A percentile compares a stretch with the other conserved stretches of the same genome.
Conservation (phyloP, 1,140 invertebrate genomes). For the Caenorhabditis inopinata region DNA sequence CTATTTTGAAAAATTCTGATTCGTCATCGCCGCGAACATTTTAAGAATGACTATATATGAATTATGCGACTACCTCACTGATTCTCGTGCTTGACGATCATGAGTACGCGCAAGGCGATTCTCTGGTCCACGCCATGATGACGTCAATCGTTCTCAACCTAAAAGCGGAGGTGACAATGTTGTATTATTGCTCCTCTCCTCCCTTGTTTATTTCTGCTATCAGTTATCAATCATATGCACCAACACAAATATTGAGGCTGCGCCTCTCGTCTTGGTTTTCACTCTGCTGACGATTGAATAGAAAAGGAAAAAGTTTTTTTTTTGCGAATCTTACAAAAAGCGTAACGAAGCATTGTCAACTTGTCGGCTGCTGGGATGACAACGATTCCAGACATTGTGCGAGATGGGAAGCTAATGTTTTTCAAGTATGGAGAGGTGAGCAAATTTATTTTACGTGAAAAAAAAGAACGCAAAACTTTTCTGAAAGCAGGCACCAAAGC, state of each 20-base stretch:
- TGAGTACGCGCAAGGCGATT: neutral
- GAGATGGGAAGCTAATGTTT: neutral
- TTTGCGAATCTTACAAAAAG: neutral
- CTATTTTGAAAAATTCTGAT: too few relatives aligned
- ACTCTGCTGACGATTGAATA: constrained; percentile 2
- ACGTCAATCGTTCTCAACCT: neutral
- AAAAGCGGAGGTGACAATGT: too few relatives aligned
- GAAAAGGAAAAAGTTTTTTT: neutral
- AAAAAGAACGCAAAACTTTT: too few relatives aligned
- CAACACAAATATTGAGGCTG: neutral
- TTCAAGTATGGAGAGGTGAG: constrained; percentile 12
- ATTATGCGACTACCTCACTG: too few relatives aligned
- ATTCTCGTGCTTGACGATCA: too few relatives aligned
- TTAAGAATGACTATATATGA: neutral
- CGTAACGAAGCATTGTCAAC: neutral
- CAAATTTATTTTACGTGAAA: neutral
- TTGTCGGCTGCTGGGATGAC: neutral
- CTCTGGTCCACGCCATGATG: neutral
- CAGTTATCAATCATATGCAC: constrained; percentile 11
- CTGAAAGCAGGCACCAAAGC: too few relatives aligned
- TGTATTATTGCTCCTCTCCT: neutral
- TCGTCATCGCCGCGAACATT: too few relatives aligned
- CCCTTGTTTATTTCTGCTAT: neutral
- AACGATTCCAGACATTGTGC: neutral
- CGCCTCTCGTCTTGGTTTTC: neutral